phyloP scores from a whole-genome alignment of 2,888 invertebrate genomes.

The Papilio demoleus region DNA sequence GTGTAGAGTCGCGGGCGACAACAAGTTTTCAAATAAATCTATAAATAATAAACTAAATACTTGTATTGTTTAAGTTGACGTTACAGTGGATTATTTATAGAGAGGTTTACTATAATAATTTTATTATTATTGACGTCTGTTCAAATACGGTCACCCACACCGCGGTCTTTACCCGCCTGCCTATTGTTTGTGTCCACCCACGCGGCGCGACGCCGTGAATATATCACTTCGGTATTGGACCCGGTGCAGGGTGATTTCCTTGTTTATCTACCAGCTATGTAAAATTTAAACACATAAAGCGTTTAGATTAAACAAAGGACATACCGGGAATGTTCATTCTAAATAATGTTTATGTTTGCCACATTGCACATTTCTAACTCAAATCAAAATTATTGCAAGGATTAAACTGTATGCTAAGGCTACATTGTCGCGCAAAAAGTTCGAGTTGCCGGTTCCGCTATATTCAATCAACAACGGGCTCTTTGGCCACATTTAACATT shows the following conservation, averaged over 20 bases:
- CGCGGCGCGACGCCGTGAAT: constrained; percentile 37
- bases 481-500: too few relatives aligned
- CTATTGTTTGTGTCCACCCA: constrained; percentile 42
- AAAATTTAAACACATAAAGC: constrained; percentile 35
- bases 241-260: constrained; percentile 39
- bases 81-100: constrained; percentile 41
- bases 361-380: not conserved
- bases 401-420: constrained; percentile 6
- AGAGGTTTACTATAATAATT: constrained; percentile 41
- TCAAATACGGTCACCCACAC: constrained; percentile 42
- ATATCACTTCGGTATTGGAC: constrained; percentile 42
- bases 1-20: too few relatives aligned
- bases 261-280: constrained; percentile 34
- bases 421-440: too few relatives aligned
- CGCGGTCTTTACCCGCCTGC: constrained; percentile 41
- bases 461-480: too few relatives aligned
- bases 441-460: too few relatives aligned
- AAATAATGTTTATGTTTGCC: constrained; percentile 17
- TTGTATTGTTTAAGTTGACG: constrained; percentile 41
- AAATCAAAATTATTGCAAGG: constrained; percentile 11
- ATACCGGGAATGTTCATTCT: constrained; percentile 3
- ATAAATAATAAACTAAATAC: constrained; percentile 40
- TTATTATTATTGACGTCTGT: constrained; percentile 42
- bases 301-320: constrained; percentile 34
- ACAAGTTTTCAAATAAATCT: too few relatives aligned